Conservation (phyloP, 2,113 vertebrate genomes). For the Columba janthina region DNA sequence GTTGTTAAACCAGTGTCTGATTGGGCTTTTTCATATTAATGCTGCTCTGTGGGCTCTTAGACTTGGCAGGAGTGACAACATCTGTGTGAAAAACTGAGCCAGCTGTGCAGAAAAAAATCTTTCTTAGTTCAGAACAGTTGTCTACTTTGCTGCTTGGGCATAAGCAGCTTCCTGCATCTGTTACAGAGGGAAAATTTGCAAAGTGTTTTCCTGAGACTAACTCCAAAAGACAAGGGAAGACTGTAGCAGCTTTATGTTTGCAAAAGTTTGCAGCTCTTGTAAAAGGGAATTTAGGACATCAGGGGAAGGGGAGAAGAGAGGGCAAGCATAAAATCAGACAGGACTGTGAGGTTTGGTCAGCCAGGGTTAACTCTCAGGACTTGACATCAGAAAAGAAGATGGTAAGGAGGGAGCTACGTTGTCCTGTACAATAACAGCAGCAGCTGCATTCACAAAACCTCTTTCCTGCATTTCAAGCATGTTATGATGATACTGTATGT, state of each 20-base stretch:
- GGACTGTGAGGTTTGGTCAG: background rate
- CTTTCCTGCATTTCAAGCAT: background rate
- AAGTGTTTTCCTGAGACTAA: background rate
- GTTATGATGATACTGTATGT: fast-evolving
- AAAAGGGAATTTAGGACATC: background rate
- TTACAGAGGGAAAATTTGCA: background rate
- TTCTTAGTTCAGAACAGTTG: background rate
- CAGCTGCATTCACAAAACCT: background rate
- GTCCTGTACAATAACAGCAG: background rate
- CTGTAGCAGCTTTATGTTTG: background rate
- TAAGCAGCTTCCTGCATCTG: slow-evolving; percentile 5
- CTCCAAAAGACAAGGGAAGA: background rate
- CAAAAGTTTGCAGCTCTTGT: background rate
- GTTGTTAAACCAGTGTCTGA: background rate
- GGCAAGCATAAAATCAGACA: background rate
- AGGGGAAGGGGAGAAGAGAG: background rate
- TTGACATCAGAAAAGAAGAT: background rate
- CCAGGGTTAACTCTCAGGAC: background rate
- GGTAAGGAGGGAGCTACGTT: background rate
- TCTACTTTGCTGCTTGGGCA: background rate
- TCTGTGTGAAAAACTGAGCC: slow-evolving; percentile 38
- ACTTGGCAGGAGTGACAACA: background rate
- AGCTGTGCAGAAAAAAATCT: slow-evolving; percentile 21
- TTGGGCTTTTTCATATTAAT: slow-evolving; percentile 1
- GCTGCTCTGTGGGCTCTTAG: background rate